Base-by-base conservation (phyloP, 2,113 vertebrate genomes). In the Acinonyx jubatus region DNA sequence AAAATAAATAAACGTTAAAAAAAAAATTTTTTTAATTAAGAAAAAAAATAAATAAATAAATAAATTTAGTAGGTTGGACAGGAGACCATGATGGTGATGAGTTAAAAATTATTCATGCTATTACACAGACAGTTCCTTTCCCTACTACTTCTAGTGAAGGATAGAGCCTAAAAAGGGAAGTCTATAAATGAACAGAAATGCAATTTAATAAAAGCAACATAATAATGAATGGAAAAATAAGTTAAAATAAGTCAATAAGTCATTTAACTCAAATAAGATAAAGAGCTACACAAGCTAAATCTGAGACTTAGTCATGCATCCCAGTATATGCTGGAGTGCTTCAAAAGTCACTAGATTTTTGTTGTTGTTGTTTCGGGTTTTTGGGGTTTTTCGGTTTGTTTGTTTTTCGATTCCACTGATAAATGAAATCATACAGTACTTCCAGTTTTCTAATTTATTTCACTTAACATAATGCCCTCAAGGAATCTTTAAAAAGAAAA, bases 261-360 rank as follows among this genome's bases (percentile, higher is more conserved):
- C 45, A 76, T 80, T 94, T 90, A 69, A 87, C 33, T 94, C 76
- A 92, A 76, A 55, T n/a, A 78, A 84, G 16, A 92, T 81, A 78
- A 93, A 84, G 36, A 91, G 88, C 55, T 90, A 16, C 0, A 41
- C 23, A 82, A 23, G 5, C 3, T 45, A 50, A 69, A 45, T 79
- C 14, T 78, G 52, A 45, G 31, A 91, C 19, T n/a, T 69, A 68
- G 36, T 12, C n/a, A 16, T 8, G 8, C 27, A 71, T 63, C 41
- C n/a, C 63, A 69, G 7, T 38, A 52, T 74, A 55, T 48, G 36
- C 41, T 45, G 21, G 27, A 66, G 2, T 50, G 9, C 36, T 79
- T 89, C 38, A 55, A 61, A 29, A 63, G 29, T 18, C 66, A 86
- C 21, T 41, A 9, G 88, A 61, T 36, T 78, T 63, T 45, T 74